phyloP scores from a whole-genome alignment of 2,113 vertebrate genomes.

The Perognathus longimembris region DNA sequence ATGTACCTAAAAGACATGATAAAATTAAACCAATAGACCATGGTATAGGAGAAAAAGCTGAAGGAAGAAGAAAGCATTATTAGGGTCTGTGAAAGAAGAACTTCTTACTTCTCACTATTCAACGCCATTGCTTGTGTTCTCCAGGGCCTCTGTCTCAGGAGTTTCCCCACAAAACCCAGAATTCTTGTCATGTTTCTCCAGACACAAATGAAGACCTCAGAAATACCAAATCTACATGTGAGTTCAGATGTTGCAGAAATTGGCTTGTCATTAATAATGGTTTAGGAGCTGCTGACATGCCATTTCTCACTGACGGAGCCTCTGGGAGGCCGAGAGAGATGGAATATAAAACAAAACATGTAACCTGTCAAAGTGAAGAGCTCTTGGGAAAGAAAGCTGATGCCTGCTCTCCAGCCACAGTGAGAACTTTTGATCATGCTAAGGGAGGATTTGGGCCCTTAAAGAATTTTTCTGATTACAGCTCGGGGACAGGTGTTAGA shows the following conservation, averaged over 20 bases:
- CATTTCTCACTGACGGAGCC: constrained; percentile 68
- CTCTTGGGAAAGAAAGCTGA: neutral
- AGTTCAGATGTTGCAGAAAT: constrained; percentile 68
- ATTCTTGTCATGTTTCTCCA: neutral
- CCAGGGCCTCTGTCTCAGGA: neutral
- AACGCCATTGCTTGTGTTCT: neutral
- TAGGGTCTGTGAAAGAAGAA: neutral
- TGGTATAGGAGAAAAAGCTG: neutral
- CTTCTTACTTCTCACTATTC: neutral
- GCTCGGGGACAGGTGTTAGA: neutral
- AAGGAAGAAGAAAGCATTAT: neutral
- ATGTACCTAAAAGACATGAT: neutral
- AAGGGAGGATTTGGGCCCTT: constrained; percentile 27
- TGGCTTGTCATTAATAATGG: constrained; percentile 78
- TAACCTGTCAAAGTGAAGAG: constrained; percentile 65
- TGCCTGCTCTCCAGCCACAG: constrained; percentile 36
- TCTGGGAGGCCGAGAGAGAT: constrained; percentile 66
- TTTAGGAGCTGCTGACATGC: constrained; percentile 73
- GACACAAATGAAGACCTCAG: neutral
- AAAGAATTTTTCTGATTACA: constrained; percentile 44
- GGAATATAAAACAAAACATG: constrained; percentile 67
- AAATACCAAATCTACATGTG: neutral
- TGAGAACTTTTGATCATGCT: neutral
- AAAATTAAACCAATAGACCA: neutral
- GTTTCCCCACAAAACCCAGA: neutral